Evolutionary conservation across 1,140 invertebrate species (phyloP), one percentile per base, ranked within the genome.

Genomic region (Heliconius congener): DNA sequence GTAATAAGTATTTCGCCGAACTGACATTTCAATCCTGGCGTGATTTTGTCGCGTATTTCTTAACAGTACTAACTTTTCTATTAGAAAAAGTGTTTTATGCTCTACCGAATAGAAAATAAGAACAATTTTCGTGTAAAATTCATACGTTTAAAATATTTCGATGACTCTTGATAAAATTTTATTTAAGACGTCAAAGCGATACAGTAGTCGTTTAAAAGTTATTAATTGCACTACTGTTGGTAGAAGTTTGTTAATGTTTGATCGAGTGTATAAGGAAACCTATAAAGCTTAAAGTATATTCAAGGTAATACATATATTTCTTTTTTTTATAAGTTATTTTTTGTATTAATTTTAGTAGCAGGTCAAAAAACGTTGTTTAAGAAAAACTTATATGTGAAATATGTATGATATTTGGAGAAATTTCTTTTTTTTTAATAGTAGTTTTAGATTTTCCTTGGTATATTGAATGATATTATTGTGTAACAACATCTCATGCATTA

Each of bases 141-240:
- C 9, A 13, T 8, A 66, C 60, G 27, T 23, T 27, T 30, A 30
- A 66, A 66, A 66, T 66, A 27, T 66, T 66, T 66, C 27, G 60
- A 27, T 66, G 60, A 66, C 60, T 66, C 23, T 66, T 57, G 55
- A 66, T 30, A 66, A 30, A 66, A 66, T 30, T 66, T 27, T 16
- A 66, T 27, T 66, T 66, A 66, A 66, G 23, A 66, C 60, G 60
- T 66, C 60, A 66, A 66, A 66, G 19, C n/a, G 55, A 23, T 30
- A 6, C 60, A 30, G 60, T 30, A n/a, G 27, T 30, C 60, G 11
- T 16, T 66, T 30, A 30, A n/a, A 30, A 27, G 60, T 60, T 60
- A 23, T 19, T 60, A 60, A 60, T 60, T 60, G 55, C n/a, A 60
- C 60, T 30, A 1, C 27, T 66, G 1, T 66, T 66, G 60, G n/a